These are phyloP conservation scores for Penelope pileata DNA, from an alignment of 2,113 vertebrate species.

Conservation along the genomic window DNA sequence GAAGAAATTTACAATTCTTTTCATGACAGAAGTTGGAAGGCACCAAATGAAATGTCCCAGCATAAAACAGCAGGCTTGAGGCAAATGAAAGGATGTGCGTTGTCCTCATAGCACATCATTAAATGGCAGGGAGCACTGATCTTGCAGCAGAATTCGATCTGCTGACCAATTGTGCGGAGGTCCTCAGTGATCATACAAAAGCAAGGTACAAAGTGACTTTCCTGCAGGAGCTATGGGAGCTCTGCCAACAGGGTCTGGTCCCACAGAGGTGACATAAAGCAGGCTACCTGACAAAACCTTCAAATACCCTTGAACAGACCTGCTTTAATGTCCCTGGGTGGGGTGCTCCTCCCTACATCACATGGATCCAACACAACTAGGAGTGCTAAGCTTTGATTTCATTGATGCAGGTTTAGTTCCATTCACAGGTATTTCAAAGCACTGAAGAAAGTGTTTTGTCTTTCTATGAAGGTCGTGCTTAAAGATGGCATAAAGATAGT, in stretches of 20 bases:
- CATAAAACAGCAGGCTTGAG: background rate
- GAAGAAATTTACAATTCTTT: background rate
- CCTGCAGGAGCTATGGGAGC: background rate
- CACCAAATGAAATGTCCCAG: accelerated
- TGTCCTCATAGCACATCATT: background rate
- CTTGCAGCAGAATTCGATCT: background rate
- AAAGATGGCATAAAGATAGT: constrained; percentile 16
- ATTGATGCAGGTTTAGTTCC: background rate
- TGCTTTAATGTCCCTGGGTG: background rate
- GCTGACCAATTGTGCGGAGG: accelerated
- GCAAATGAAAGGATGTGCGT: accelerated
- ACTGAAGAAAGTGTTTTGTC: background rate
- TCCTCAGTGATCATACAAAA: accelerated
- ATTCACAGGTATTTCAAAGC: background rate
- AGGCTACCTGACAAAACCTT: background rate
- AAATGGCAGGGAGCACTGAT: background rate
- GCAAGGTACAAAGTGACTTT: background rate
- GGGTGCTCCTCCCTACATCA: background rate
- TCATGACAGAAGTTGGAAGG: background rate
- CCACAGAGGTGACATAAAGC: background rate
- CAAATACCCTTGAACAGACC: background rate
- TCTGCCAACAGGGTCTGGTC: background rate
- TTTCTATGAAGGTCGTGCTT: constrained; percentile 22
- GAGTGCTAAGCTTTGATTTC: background rate
- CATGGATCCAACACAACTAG: background rate